Percentiles rank a stretch among this genome's conserved stretches.
Evolutionary conservation across 1,140 invertebrate species (phyloP).

Genomic region (Drosophila lini): DNA sequence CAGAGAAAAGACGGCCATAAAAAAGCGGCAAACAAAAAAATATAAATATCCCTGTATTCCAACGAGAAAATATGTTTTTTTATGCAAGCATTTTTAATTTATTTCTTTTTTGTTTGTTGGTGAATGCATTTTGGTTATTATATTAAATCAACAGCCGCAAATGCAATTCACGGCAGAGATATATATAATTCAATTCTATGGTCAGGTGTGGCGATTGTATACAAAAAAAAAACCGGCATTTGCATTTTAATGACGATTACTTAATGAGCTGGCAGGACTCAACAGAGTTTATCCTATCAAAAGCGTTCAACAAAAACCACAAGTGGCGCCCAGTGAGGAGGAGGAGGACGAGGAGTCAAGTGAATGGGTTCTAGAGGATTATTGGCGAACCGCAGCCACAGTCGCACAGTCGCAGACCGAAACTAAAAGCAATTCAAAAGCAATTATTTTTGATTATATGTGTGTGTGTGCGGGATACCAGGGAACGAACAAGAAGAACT

Average conservation of each 20-base stretch:
- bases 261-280: slow-evolving; percentile 34
- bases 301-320: slow-evolving; percentile 18
- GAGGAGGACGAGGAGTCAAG: slow-evolving; percentile 9
- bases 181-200: slow-evolving; percentile 24
- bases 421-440: slow-evolving; percentile 73
- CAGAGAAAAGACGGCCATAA: slow-evolving; percentile 20
- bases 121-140: slow-evolving; percentile 43
- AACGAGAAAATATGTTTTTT: slow-evolving; percentile 31
- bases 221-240: not conserved
- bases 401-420: slow-evolving; percentile 17
- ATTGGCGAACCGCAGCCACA: slow-evolving; percentile 13
- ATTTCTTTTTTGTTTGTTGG: not conserved
- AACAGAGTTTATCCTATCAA: slow-evolving; percentile 18
- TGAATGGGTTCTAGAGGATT: slow-evolving; percentile 9
- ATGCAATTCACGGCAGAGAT: slow-evolving; percentile 31
- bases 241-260: slow-evolving; percentile 43
- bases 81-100: slow-evolving; percentile 28
- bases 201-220: slow-evolving; percentile 13
- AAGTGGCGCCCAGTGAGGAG: slow-evolving; percentile 23
- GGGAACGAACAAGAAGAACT: slow-evolving; percentile 29
- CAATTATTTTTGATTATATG: slow-evolving; percentile 74
- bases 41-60: slow-evolving; percentile 1
- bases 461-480: not conserved
- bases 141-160: slow-evolving; percentile 61
- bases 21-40: slow-evolving; percentile 25